phyloP scores from a whole-genome alignment of 2,888 invertebrate species.

The Cryptocephalus primarius region DNA sequence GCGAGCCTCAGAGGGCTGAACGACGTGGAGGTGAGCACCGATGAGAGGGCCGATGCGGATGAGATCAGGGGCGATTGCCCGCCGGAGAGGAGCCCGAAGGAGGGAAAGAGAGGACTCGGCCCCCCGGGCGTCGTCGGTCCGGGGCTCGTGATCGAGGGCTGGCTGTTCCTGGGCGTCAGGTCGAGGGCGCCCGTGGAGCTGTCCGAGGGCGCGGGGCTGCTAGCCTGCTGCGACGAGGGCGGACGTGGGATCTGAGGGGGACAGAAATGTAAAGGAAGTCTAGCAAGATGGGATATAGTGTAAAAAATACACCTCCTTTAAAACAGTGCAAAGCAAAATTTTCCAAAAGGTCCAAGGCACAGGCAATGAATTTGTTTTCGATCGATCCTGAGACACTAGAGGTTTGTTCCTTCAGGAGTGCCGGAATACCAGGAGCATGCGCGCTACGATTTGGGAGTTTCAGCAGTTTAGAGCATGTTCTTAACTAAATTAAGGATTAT shows the following conservation, averaged over 20 bases:
- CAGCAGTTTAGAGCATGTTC: too few species aligned
- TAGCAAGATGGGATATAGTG: not conserved
- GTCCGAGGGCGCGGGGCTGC: slow-evolving; percentile 39
- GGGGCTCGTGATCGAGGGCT: slow-evolving; percentile 22
- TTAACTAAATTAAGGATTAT: too few species aligned
- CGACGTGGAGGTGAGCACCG: slow-evolving; percentile 70
- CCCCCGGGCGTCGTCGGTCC: slow-evolving; percentile 24
- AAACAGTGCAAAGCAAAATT: too few species aligned
- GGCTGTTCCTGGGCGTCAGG: slow-evolving; percentile 41
- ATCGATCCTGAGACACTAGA: too few species aligned
- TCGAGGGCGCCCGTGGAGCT: slow-evolving; percentile 48
- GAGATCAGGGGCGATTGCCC: slow-evolving; percentile 61
- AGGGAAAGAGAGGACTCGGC: slow-evolving; percentile 36
- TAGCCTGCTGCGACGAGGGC: slow-evolving; percentile 35
- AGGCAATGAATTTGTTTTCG: too few species aligned
- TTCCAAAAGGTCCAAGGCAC: too few species aligned
- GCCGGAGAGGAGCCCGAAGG: slow-evolving; percentile 45
- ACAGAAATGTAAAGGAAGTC: slow-evolving; percentile 5
- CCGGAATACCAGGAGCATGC: too few species aligned
- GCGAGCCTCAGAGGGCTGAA: slow-evolving; percentile 83
- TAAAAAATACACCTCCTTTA: too few species aligned
- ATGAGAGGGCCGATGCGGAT: slow-evolving; percentile 70
- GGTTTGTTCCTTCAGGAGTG: too few species aligned
- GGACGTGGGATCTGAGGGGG: slow-evolving; percentile 33
- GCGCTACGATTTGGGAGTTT: too few species aligned